Percentiles rank a stretch among this genome's conserved stretches.
Evolutionary conservation across 2,113 vertebrate genomes (phyloP).

Genomic region (Vimba vimba): DNA sequence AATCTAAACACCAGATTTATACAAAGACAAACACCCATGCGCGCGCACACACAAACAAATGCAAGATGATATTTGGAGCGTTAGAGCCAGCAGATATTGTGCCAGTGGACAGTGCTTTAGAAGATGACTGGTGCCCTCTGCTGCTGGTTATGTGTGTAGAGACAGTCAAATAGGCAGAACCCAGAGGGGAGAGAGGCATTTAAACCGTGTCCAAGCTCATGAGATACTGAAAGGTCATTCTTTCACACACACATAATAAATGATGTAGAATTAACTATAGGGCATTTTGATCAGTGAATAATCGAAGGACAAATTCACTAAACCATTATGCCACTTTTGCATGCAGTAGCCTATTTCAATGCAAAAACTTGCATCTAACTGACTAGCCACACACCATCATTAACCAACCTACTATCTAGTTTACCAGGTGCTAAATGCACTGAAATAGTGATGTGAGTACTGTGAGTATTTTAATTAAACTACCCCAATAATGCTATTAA

Average conservation of each 20-base stretch:
- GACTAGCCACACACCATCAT: not conserved
- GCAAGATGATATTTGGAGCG: conserved; percentile 4
- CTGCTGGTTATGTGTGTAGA: conserved; percentile 50
- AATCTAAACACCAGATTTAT: conserved; percentile 30
- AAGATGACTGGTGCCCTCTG: conserved; percentile 65
- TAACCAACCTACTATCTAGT: not conserved
- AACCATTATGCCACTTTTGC: not conserved
- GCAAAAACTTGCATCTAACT: not conserved
- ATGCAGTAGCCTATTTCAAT: not conserved
- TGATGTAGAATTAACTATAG: conserved; percentile 13
- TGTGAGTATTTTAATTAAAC: no score
- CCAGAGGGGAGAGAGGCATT: conserved; percentile 17
- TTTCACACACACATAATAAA: conserved; percentile 17
- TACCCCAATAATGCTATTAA: no score
- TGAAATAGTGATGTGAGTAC: not conserved
- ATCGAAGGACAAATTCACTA: not conserved
- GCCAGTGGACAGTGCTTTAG: not conserved
- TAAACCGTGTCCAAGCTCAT: conserved; percentile 12
- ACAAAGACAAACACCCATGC: not conserved
- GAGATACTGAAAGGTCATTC: conserved; percentile 24
- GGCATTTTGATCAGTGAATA: not conserved
- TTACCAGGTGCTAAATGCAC: not conserved
- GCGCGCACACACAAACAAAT: not conserved
- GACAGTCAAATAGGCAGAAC: not conserved
- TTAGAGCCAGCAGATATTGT: not conserved